These are phyloP conservation scores for Brachionichthys hirsutus DNA, from an alignment of 2,113 vertebrate genomes.

Conservation along the genomic window DNA sequence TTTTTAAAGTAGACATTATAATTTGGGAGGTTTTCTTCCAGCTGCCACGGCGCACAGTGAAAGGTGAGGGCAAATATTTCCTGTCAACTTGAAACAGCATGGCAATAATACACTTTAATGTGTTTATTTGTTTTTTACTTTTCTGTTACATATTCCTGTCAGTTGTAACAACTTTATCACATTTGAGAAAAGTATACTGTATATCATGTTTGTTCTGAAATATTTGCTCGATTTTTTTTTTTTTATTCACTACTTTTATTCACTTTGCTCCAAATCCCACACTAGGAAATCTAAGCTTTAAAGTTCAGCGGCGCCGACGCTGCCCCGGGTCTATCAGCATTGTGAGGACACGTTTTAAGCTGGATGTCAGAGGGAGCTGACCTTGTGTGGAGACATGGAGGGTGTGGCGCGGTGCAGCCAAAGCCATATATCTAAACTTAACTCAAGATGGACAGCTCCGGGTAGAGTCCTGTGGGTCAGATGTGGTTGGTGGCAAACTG, in stretches of 20 bases:
- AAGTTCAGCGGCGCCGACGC: too few relatives aligned
- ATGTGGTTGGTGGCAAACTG: slow-evolving; percentile 64
- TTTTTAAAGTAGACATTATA: too few relatives aligned
- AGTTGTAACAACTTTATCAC: too few relatives aligned
- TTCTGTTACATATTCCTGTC: slow-evolving; percentile 15
- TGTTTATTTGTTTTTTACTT: too few relatives aligned
- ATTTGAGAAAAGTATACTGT: not conserved
- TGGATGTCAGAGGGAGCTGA: slow-evolving; percentile 29
- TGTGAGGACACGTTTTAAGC: slow-evolving; percentile 25
- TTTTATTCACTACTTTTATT: too few relatives aligned
- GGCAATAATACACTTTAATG: too few relatives aligned
- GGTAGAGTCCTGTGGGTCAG: slow-evolving; percentile 49
- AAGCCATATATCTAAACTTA: slow-evolving; percentile 69
- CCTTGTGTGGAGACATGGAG: slow-evolving; percentile 59
- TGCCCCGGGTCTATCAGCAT: slow-evolving; percentile 3
- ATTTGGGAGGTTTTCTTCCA: too few relatives aligned
- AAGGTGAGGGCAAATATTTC: slow-evolving; percentile 32
- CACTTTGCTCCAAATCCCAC: too few relatives aligned
- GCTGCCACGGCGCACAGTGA: not conserved
- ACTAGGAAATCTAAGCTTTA: slow-evolving; percentile 1
- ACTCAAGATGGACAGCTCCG: slow-evolving; percentile 59
- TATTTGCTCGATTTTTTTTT: too few relatives aligned
- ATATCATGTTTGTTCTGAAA: not conserved
- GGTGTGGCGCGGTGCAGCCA: slow-evolving; percentile 56
- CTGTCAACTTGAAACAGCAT: slow-evolving; percentile 21